Evolutionary conservation across 2,113 vertebrate species (phyloP), one percentile per base, ranked within the genome.

Genomic region (Prochilodus magdalenae): DNA sequence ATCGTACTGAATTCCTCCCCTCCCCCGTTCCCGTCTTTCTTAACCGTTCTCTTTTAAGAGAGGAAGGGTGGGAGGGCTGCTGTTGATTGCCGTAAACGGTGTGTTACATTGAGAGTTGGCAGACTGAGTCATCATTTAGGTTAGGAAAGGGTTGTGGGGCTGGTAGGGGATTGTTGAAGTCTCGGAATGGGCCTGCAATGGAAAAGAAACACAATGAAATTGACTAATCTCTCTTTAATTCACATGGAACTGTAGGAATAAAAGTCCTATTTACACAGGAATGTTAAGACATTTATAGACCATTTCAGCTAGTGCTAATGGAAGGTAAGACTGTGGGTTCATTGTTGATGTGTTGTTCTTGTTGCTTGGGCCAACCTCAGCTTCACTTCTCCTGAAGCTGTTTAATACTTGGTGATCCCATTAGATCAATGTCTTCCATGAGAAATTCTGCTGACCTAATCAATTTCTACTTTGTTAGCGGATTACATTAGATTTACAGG

Each of bases 111-210:
- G 36, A 84, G 59, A 44, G 16, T 69, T 36, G 81, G 86, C 84
- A 78, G 85, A 90, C 86, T 84, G 85, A 88, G 92, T 90, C 81
- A 87, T 89, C 87, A 87, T 80, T 80, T 85, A 86, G 77, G 63
- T 80, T 85, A 86, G 77, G 63, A 84, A 85, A 80, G 87, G 90
- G 86, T 81, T 85, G 87, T 51, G 83, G 84, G 85, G 82, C 73
- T 16, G 24, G 78, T 80, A 3, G 15, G 55, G 87, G 73, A 87
- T 1, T 20, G 86, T 80, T 74, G 51, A 7, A 90, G 87, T n/a
- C 22, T 75, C 3, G 8, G 29, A 4, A 22, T 27, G 3, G 10
- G 20, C 29, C 16, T 10, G 18, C 51, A 75, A 27, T 33, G 16
- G 4, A 4, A 22, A 51, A 36, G 20, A 59, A 36, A 59, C 7